phyloP scores from a whole-genome alignment of 2,888 invertebrate genomes.

The Macroteleia sp. region DNA sequence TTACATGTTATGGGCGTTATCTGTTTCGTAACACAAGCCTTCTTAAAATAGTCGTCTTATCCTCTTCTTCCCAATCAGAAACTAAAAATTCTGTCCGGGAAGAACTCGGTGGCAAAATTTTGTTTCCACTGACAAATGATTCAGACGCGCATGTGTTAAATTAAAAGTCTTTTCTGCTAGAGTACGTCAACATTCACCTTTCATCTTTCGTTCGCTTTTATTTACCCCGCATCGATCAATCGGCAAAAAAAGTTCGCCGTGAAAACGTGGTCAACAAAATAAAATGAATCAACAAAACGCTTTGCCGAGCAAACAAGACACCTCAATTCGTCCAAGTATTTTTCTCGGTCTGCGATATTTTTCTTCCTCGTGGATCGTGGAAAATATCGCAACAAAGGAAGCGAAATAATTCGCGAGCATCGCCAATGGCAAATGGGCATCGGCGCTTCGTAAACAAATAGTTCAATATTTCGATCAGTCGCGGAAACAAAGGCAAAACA shows the following conservation, averaged over 20 bases:
- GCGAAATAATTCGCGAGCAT: slow-evolving; percentile 39
- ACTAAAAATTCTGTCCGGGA: background rate
- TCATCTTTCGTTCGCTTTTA: slow-evolving; percentile 31
- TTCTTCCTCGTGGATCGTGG: slow-evolving; percentile 30
- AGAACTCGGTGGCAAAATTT: slow-evolving; percentile 1
- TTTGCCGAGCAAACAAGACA: slow-evolving; percentile 56
- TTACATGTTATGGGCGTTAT: slow-evolving; percentile 61
- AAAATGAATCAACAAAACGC: slow-evolving; percentile 57
- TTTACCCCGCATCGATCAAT: slow-evolving; percentile 45
- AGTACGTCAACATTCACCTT: slow-evolving; percentile 20
- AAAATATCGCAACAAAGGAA: slow-evolving; percentile 42
- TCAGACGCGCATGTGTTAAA: slow-evolving; percentile 24
- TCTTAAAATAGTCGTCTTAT: slow-evolving; percentile 57
- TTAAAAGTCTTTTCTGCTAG: slow-evolving; percentile 12
- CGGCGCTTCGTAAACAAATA: slow-evolving; percentile 51
- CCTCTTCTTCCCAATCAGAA: background rate
- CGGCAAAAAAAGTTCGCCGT: slow-evolving; percentile 28
- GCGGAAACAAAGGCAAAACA: slow-evolving; percentile 22
- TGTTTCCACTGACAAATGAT: slow-evolving; percentile 1
- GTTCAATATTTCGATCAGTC: slow-evolving; percentile 35
- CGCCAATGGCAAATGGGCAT: slow-evolving; percentile 36
- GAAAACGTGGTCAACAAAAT: slow-evolving; percentile 53
- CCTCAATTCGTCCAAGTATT: slow-evolving; percentile 41
- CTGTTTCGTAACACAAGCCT: slow-evolving; percentile 52
- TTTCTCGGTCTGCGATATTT: slow-evolving; percentile 40